A percentile compares a stretch with the other conserved stretches of the same genome.
phyloP scores from a whole-genome alignment of 2,888 invertebrate genomes.

The Epistrophe eligans region DNA sequence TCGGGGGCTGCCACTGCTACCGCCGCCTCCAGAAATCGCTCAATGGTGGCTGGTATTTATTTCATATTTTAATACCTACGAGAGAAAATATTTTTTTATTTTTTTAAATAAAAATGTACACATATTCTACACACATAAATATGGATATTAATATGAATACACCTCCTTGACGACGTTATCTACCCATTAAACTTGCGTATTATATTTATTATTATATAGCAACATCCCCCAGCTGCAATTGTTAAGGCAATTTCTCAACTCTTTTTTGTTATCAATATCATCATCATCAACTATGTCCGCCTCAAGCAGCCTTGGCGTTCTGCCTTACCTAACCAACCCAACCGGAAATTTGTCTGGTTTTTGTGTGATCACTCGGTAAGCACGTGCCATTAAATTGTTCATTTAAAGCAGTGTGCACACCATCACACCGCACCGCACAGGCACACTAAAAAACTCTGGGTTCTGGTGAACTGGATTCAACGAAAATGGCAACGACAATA shows the following conservation, averaged over 20 bases:
- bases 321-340: background rate
- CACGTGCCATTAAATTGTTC: conserved; percentile 78
- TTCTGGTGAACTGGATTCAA: background rate
- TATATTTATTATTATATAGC: too few relatives aligned
- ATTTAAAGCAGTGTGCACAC: conserved; percentile 55
- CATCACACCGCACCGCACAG: background rate
- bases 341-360: background rate
- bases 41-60: background rate
- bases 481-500: background rate
- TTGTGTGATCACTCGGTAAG: conserved; percentile 79
- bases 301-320: background rate
- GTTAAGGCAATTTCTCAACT: background rate
- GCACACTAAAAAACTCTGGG: background rate
- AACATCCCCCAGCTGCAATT: background rate
- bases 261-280: background rate
- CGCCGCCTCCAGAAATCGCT: too few relatives aligned
- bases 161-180: background rate
- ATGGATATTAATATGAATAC: background rate
- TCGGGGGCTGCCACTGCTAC: too few relatives aligned
- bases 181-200: background rate
- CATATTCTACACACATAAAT: background rate
- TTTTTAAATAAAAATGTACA: background rate
- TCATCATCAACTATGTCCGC: background rate
- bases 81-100: background rate
- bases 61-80: background rate